A percentile compares a stretch with the other conserved stretches of the same genome.
phyloP scores from a whole-genome alignment of 2,888 invertebrate genomes.

The Eilema griseolum region DNA sequence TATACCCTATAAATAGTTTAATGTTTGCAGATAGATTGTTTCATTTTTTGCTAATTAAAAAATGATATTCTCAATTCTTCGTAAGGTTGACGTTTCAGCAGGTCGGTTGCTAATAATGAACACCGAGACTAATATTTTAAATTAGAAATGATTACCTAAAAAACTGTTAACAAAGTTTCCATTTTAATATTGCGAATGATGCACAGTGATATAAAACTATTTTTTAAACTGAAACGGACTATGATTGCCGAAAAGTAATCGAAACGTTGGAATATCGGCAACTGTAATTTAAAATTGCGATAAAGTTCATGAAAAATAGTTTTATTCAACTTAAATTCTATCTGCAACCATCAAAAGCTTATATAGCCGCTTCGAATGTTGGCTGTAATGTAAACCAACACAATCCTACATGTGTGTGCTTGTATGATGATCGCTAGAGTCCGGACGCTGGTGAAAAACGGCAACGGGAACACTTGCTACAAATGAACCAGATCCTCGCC shows the following conservation, averaged over 20 bases:
- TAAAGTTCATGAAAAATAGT: too few relatives aligned
- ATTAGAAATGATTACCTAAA: too few relatives aligned
- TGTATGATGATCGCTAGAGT: slow-evolving; percentile 84
- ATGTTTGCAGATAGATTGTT: slow-evolving; percentile 50
- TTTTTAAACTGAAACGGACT: too few relatives aligned
- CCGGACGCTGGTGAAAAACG: slow-evolving; percentile 94
- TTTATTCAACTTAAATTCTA: slow-evolving; percentile 22
- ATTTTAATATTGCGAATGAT: too few relatives aligned
- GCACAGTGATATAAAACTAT: too few relatives aligned
- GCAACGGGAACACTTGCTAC: slow-evolving; percentile 95
- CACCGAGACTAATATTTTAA: too few relatives aligned
- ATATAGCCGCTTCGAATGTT: slow-evolving; percentile 80
- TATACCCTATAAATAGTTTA: slow-evolving; percentile 31
- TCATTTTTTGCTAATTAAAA: not conserved
- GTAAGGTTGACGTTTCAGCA: not conserved
- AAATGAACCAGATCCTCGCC: slow-evolving; percentile 96
- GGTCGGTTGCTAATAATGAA: too few relatives aligned
- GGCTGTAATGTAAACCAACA: slow-evolving; percentile 76
- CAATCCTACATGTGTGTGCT: slow-evolving; percentile 73
- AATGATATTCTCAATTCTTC: not conserved
- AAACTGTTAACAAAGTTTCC: too few relatives aligned
- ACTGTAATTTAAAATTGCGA: too few relatives aligned
- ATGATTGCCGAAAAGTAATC: too few relatives aligned
- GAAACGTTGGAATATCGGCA: too few relatives aligned
- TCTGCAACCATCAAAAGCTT: slow-evolving; percentile 62